Percentiles rank a stretch among this genome's conserved stretches.
Evolutionary conservation across 1,140 invertebrate genomes (phyloP).

Genomic region (Leucophenga varia): DNA sequence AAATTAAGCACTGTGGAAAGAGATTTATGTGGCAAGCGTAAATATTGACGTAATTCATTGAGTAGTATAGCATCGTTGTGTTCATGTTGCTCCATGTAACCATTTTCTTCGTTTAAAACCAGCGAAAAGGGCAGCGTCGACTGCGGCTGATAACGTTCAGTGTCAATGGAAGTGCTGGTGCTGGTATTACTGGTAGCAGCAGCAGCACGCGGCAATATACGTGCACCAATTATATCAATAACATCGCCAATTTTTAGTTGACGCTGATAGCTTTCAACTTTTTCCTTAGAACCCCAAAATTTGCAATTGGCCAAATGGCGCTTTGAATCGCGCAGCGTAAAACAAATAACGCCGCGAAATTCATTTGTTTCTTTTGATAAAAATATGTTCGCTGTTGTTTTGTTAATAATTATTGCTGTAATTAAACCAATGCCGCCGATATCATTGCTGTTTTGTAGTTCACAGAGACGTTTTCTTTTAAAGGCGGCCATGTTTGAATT

Average conservation of each 20-base stretch:
- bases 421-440: too few species aligned
- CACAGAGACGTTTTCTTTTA: too few species aligned
- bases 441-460: too few species aligned
- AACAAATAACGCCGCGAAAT: conserved; percentile 35
- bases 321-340: conserved; percentile 40
- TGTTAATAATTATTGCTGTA: conserved; percentile 39
- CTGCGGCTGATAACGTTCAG: conserved; percentile 59
- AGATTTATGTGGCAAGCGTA: conserved; percentile 59
- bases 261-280: conserved; percentile 30
- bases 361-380: conserved; percentile 25
- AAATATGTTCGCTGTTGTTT: conserved; percentile 35
- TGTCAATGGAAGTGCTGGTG: background rate
- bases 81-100: conserved; percentile 56
- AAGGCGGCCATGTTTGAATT: too few species aligned
- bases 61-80: conserved; percentile 42
- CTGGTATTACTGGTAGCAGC: background rate
- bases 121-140: conserved; percentile 59
- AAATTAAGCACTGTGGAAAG: conserved; percentile 45
- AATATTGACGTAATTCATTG: conserved; percentile 32
- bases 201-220: conserved; percentile 13
- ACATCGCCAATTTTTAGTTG: conserved; percentile 38
- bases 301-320: conserved; percentile 40
- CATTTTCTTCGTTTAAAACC: conserved; percentile 60
- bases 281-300: conserved; percentile 34
- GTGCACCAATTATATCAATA: conserved; percentile 30